A percentile compares a stretch with the other conserved stretches of the same genome.
These are phyloP conservation scores for Gouania willdenowi DNA, from an alignment of 2,797 vertebrate genomes.

Conservation along the genomic window DNA sequence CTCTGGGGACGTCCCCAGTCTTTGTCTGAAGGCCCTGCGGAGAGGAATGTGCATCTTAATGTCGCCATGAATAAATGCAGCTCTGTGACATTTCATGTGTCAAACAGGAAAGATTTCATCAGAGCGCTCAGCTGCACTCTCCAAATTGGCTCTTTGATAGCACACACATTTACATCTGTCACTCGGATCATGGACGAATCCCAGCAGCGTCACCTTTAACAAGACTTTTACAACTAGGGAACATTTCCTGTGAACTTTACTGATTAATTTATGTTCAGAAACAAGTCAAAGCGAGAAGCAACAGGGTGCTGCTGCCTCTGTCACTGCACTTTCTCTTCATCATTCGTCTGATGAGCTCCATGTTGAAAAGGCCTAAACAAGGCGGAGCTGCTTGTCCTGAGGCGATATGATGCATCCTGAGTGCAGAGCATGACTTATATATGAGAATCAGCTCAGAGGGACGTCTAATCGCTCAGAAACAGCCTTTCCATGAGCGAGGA, in stretches of 20 bases:
- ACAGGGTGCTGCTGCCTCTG: constrained; percentile 8
- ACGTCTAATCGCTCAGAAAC: constrained; percentile 31
- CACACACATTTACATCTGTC: constrained; percentile 53
- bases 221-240: constrained; percentile 15
- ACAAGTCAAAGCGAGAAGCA: constrained; percentile 28
- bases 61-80: constrained; percentile 68
- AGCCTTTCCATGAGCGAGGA: constrained; percentile 46
- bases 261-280: constrained; percentile 24
- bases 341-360: constrained; percentile 26
- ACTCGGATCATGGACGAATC: constrained; percentile 13
- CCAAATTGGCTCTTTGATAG: constrained; percentile 62
- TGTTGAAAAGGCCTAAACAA: constrained; percentile 37
- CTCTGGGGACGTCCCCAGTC: constrained; percentile 59
- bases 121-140: constrained; percentile 52
- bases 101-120: constrained; percentile 34
- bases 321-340: constrained; percentile 31
- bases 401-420: constrained; percentile 32
- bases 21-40: constrained; percentile 44
- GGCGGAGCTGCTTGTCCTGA: constrained; percentile 21
- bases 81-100: constrained; percentile 48
- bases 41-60: constrained; percentile 46
- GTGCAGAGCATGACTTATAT: constrained; percentile 45
- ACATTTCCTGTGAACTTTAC: constrained; percentile 8
- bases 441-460: constrained; percentile 50
- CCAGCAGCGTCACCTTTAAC: constrained; percentile 5